Evolutionary conservation across 2,113 vertebrate species (phyloP).

Genomic region (mouse (Mus musculus)): DNA sequence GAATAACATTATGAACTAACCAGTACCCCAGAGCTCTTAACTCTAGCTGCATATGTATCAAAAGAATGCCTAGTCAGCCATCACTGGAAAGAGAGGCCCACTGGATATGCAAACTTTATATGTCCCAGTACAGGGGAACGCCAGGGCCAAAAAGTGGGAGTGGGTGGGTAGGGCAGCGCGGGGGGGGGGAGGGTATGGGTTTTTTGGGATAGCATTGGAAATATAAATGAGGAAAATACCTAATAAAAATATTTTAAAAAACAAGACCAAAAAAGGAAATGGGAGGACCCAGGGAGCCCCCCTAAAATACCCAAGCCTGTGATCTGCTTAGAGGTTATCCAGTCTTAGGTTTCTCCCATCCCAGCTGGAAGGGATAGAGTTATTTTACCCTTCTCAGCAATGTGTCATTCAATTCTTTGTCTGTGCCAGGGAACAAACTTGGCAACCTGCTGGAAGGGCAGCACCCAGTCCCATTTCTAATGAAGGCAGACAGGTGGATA

Average conservation of each 20-base stretch:
- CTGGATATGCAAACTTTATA: too few relatives aligned
- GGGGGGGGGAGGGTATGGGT: too few relatives aligned
- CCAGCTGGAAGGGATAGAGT: background rate
- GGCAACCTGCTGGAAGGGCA: background rate
- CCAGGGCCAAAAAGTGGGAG: too few relatives aligned
- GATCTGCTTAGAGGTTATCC: background rate
- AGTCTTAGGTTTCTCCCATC: background rate
- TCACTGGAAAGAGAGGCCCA: too few relatives aligned
- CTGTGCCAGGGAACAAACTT: background rate
- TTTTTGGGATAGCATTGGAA: too few relatives aligned
- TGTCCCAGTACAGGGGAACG: too few relatives aligned
- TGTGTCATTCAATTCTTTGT: background rate
- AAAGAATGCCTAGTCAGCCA: too few relatives aligned
- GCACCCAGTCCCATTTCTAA: background rate
- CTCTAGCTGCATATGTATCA: too few relatives aligned
- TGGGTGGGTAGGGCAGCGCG: too few relatives aligned
- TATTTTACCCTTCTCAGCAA: background rate
- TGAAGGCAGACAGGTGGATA: background rate
- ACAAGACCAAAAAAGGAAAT: background rate
- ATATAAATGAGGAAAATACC: too few relatives aligned
- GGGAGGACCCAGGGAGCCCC: background rate
- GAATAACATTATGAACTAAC: too few relatives aligned
- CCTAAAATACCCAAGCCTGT: background rate
- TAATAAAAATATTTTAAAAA: background rate
- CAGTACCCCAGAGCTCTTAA: too few relatives aligned